Base-by-base conservation (phyloP, 2,888 invertebrate genomes). In the Tubiluchus corallicola region DNA sequence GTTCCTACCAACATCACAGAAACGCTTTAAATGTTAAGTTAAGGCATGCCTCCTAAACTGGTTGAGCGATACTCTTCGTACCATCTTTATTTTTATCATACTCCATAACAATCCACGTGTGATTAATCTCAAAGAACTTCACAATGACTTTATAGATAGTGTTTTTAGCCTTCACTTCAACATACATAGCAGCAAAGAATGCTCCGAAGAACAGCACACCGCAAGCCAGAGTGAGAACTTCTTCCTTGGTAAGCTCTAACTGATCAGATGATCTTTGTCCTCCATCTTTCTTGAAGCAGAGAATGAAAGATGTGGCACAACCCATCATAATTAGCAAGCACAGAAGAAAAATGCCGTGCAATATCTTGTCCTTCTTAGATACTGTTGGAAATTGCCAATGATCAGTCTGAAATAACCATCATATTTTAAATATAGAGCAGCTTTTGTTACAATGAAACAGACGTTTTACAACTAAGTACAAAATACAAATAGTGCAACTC, bases 161-260 rank as follows among this genome's bases (percentile, higher is more conserved):
- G 51, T 65, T 62, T 19, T 61, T 56, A 3, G 68, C 68, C 54
- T 70, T 70, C 37, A 71, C 68, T 57, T 71, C 68, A 16, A 68
- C 69, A 48, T 70, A 68, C 60, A 71, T 68, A 41, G 71, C 70
- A 18, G 70, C 59, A 53, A 71, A 70, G 52, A 71, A 71, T 5
- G 70, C 67, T 21, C 68, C 60, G 50, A 71, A 68, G 55, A 71
- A 72, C 41, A 70, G 57, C 9, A 70, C 65, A 1, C 69, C 69
- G 50, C 70, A 70, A 2, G 64, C 60, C 17, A 71, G 58, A 2
- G 70, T 69, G 38, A 68, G 63, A 20, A 69, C 60, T 51, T 71
- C 71, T 38, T 67, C 65, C 5, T 60, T 55, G 0, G 64, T 66
- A 45, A 68, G 57, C 47, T 64, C 60, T n/a, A 60, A 57, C 46